Conservation (phyloP, 1,140 invertebrate genomes). For the Brachionus paranguensis region DNA sequence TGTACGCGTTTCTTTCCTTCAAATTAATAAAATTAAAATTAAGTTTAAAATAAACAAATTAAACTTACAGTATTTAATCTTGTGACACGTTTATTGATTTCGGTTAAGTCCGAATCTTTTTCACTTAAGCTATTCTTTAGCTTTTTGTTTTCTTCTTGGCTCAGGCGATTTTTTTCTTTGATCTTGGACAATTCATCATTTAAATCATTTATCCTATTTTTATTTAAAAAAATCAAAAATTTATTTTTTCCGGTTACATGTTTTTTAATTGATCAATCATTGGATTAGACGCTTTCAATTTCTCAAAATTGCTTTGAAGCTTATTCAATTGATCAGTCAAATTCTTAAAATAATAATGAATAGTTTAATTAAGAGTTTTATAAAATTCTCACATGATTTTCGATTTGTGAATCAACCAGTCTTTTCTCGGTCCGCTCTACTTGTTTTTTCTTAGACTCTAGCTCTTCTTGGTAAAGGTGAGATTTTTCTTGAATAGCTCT, state of each 20-base stretch:
- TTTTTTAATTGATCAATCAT: not conserved
- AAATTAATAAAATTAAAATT: not conserved
- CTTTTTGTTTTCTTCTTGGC: slow-evolving; percentile 6
- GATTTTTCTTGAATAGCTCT: slow-evolving; percentile 32
- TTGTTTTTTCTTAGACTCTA: not conserved
- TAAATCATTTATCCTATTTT: not conserved
- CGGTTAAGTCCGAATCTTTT: not conserved
- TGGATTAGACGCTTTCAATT: not conserved
- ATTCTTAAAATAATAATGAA: not conserved
- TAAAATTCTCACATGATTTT: slow-evolving; percentile 8
- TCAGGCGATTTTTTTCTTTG: not conserved
- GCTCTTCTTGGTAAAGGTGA: slow-evolving; percentile 23
- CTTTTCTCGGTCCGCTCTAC: slow-evolving; percentile 2
- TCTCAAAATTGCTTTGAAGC: not conserved
- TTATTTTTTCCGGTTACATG: not conserved
- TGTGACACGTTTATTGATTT: not conserved
- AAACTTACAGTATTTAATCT: not conserved
- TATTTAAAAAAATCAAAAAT: not conserved
- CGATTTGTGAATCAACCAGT: not conserved
- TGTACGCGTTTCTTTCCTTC: slow-evolving; percentile 31
- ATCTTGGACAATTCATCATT: not conserved
- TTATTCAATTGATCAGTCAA: slow-evolving; percentile 17
- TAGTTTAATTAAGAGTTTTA: not conserved
- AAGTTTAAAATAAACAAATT: too few species aligned
- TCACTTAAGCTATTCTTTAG: not conserved